A percentile compares a stretch with the other conserved stretches of the same genome.
Evolutionary conservation across 2,113 vertebrate species (phyloP).

Genomic region (Piaya cayana): DNA sequence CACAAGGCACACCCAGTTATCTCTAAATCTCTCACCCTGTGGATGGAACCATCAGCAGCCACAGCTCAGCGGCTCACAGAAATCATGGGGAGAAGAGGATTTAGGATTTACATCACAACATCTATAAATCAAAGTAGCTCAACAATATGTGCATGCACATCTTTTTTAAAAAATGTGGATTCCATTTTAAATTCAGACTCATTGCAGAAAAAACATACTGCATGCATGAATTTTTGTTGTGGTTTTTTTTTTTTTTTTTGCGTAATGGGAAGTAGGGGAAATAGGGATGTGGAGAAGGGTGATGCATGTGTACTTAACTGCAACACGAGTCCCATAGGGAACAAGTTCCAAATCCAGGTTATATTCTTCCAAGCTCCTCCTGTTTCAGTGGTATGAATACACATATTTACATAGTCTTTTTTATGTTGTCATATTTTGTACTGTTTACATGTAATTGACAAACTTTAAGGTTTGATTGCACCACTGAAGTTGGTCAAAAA

Average conservation of each 20-base stretch:
- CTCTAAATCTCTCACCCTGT: background rate
- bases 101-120: background rate
- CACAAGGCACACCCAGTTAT: background rate
- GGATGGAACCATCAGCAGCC: background rate
- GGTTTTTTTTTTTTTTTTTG: background rate
- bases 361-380: background rate
- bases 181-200: background rate
- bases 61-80: background rate
- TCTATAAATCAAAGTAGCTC: slow-evolving; percentile 19
- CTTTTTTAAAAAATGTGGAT: background rate
- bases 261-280: background rate
- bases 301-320: background rate
- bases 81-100: slow-evolving; percentile 5
- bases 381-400: background rate
- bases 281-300: background rate
- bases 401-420: background rate
- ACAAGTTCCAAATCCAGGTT: background rate
- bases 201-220: background rate
- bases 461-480: background rate
- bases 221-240: background rate
- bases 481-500: background rate
- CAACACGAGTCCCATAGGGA: background rate
- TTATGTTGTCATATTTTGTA: background rate
- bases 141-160: background rate
- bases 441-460: background rate